Evolutionary conservation across 1,140 invertebrate species (phyloP), one percentile per base, ranked within the genome.

Genomic region (Plutomurus gul): DNA sequence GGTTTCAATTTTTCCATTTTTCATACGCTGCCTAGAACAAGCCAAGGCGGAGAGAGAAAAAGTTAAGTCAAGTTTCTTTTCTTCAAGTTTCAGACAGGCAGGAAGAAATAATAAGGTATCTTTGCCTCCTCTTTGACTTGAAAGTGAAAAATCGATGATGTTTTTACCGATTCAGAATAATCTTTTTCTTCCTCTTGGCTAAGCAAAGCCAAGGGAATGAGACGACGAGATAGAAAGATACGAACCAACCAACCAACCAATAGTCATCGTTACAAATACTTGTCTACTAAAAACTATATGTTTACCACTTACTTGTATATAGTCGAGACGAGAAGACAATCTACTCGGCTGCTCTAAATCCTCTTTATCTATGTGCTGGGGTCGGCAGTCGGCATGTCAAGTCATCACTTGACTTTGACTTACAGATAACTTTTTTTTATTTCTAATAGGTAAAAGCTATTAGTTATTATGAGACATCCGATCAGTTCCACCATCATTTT

Each of bases 91-190:
- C 56, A 77, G 70, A 77, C 22, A 46, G 65, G 43, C 39, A 47
- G 39, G 65, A 49, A 77, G 76, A 77, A 73, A 72, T 73, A 73
- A 77, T 71, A 73, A 77, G 76, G 60, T 77, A 77, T 72, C 51
- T 71, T 46, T 36, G 33, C 56, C 46, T 74, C 27, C 72, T 74
- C 72, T 37, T 65, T 72, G 60, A 72, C 39, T 77, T 77, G 76
- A 77, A 77, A 77, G 76, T 77, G 76, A 77, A 77, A 77, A 77
- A 77, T 77, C 65, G 76, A 77, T n/a, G n/a, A n/a, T 77, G 76
- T 77, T 77, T 77, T 77, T 77, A 77, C 76, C 65, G 65, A 77
- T 77, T 77, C 70, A 37, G 76, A 73, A 77, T 77, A 77, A 77
- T 77, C 76, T 77, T 71, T 77, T 72, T 77, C 76, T 77, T 77